A percentile compares a stretch with the other conserved stretches of the same genome.
Evolutionary conservation across 2,888 invertebrate species (phyloP).

Genomic region (Tromatobia lineatoria): DNA sequence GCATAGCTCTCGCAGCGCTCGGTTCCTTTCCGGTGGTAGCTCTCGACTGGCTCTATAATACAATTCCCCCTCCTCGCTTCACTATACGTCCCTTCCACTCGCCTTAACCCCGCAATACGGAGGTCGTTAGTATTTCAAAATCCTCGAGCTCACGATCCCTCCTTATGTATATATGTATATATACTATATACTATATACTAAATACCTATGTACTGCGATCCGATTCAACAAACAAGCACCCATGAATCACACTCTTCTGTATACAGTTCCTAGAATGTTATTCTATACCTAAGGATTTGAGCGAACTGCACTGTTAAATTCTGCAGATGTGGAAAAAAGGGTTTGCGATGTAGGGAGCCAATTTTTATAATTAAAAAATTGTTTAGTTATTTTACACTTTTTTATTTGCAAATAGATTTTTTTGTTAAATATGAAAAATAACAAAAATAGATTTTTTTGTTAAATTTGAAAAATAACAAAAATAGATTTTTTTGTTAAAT

Average conservation of each 20-base stretch:
- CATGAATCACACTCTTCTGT: conserved; percentile 16
- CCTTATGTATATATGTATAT: not conserved
- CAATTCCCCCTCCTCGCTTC: conserved; percentile 67
- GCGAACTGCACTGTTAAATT: not conserved
- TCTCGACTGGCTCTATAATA: conserved; percentile 54
- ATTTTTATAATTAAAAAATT: no score
- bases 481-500: no score
- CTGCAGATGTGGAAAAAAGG: not conserved
- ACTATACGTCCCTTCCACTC: not conserved
- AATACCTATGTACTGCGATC: conserved; percentile 36
- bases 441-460: no score
- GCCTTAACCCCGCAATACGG: conserved; percentile 73
- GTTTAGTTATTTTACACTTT: no score
- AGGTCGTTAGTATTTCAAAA: conserved; percentile 76
- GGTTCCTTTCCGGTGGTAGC: conserved; percentile 54
- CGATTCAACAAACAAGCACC: conserved; percentile 32
- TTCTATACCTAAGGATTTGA: not conserved
- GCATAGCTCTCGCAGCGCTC: conserved; percentile 60
- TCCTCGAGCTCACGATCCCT: conserved; percentile 20
- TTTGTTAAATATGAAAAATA: no score
- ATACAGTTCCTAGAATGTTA: not conserved
- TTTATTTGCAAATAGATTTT: no score
- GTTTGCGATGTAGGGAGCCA: no score
- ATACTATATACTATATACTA: conserved; percentile 1
- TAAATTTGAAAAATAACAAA: no score